Base-by-base conservation (phyloP, 2,113 vertebrate genomes). In the Nothobranchius kuhntae region DNA sequence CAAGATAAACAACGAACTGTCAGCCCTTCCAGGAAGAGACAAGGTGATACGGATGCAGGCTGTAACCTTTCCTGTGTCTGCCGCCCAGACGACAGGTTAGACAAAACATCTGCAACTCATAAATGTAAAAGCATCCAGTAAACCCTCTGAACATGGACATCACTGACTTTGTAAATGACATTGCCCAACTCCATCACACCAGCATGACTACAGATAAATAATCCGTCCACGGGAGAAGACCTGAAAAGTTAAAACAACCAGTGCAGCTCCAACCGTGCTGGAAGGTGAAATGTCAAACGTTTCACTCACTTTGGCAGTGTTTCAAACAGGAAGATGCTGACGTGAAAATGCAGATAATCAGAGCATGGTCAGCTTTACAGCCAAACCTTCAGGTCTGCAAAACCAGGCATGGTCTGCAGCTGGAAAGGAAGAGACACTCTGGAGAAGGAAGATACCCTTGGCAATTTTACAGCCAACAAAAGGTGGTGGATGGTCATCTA, bases 101-200 rank as follows among this genome's bases (percentile, higher is more conserved):
- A n/a, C 30, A 13, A 50, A 50, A 61, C 13, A 61, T 40, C 47
- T 50, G 10, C 60, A 62, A 36, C 30, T 62, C 15, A 62, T 17
- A 50, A 62, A 45, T 21, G 6, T 36, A 13, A 36, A 60, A 46
- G 42, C 55, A 57, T 17, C 15, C 36, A 17, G 15, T 40, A 42
- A 57, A 14, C 13, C 53, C 53, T 35, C 30, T 8, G 40, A 47
- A 14, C n/a, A 11, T 51, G 15, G n/a, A n/a, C 8, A 51, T 36
- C 15, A 38, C 47, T 13, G 11, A 21, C 60, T 38, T 61, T 61
- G 45, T 9, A 36, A 35, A 61, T 35, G 26, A 61, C 45, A 61
- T n/a, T 11, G 24, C 14, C 45, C 30, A 21, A 35, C 46, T 50
- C 45, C n/a, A 1, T n/a, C n/a, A 38, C 60, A 38, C 30, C 59